These are phyloP conservation scores for Ophion ellenae DNA, from an alignment of 2,888 invertebrate species.

Conservation along the genomic window DNA sequence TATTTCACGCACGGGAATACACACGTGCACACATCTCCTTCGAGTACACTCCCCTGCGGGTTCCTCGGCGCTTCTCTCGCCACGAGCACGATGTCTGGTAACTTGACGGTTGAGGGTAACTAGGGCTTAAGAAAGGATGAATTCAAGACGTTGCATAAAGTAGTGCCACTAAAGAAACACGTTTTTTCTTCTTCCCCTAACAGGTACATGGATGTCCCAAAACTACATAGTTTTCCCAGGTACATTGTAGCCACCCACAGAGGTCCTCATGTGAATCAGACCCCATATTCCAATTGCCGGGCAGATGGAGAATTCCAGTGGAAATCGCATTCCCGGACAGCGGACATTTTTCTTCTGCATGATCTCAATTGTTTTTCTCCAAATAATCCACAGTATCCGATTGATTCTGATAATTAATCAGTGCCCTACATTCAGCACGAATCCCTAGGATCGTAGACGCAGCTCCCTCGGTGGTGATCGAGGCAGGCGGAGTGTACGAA, in stretches of 20 bases:
- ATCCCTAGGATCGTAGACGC: background rate
- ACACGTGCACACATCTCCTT: constrained; percentile 13
- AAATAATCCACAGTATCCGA: background rate
- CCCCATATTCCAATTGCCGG: too few relatives aligned
- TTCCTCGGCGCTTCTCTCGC: constrained; percentile 20
- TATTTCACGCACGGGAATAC: constrained; percentile 56
- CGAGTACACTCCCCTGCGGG: constrained; percentile 17
- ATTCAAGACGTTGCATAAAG: constrained; percentile 15
- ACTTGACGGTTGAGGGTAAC: constrained; percentile 23
- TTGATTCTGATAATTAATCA: background rate
- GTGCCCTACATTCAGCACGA: background rate
- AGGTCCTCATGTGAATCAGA: too few relatives aligned
- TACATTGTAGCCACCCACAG: too few relatives aligned
- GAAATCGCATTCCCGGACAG: too few relatives aligned
- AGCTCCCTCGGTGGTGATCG: constrained; percentile 40
- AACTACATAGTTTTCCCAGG: background rate
- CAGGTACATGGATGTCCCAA: background rate
- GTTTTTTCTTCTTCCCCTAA: background rate
- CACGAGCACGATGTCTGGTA: constrained; percentile 28
- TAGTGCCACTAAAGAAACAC: background rate
- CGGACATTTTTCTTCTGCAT: too few relatives aligned
- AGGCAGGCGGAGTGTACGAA: background rate
- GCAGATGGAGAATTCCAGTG: too few relatives aligned
- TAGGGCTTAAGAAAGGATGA: background rate
- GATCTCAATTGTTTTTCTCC: too few relatives aligned